Evolutionary conservation across 2,113 vertebrate genomes (phyloP).

Genomic region (Eonycteris spelaea): DNA sequence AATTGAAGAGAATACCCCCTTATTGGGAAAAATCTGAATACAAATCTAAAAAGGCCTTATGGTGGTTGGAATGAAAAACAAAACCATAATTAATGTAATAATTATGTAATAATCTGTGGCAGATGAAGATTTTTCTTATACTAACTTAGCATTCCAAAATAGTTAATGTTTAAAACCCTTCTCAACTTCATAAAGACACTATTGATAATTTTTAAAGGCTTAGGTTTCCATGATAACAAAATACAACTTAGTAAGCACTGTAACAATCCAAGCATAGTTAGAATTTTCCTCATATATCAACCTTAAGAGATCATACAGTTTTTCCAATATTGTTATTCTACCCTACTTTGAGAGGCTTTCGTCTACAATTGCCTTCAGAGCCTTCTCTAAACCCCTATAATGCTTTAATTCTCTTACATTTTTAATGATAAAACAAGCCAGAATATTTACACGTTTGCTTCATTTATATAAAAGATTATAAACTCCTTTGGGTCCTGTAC

Average conservation of each 20-base stretch:
- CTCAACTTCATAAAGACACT: slow-evolving; percentile 30
- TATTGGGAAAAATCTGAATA: neutral
- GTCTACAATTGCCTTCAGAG: neutral
- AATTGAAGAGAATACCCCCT: neutral
- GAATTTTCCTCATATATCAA: neutral
- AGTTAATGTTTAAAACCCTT: slow-evolving; percentile 2
- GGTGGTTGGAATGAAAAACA: neutral
- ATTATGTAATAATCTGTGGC: neutral
- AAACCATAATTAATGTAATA: neutral
- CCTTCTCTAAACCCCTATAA: neutral
- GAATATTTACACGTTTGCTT: slow-evolving; percentile 9
- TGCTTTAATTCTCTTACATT: neutral
- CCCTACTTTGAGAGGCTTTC: neutral
- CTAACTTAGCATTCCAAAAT: slow-evolving; percentile 11
- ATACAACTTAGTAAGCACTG: neutral
- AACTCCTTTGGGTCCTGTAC: neutral
- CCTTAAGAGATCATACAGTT: neutral
- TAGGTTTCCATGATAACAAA: slow-evolving; percentile 38
- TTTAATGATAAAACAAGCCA: neutral
- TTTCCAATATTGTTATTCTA: neutral
- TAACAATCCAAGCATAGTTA: neutral
- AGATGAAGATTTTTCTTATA: neutral
- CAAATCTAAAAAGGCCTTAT: neutral
- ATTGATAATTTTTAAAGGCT: slow-evolving; percentile 14
- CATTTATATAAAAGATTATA: slow-evolving; percentile 10